phyloP scores from a whole-genome alignment of 1,140 invertebrate species.

The Drosophila kepulauana region DNA sequence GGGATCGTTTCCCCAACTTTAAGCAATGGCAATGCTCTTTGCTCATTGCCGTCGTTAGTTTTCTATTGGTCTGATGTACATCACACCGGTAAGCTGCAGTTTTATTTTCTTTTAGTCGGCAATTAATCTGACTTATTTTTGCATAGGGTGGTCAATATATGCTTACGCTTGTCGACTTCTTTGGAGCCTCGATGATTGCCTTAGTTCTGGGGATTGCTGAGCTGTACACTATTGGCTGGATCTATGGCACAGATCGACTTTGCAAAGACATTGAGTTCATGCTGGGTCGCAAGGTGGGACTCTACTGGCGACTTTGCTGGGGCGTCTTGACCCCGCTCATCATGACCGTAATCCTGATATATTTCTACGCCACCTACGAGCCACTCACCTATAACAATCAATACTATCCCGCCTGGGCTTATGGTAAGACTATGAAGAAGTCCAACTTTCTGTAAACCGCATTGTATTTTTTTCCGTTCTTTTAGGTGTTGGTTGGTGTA shows the following conservation, averaged over 20 bases:
- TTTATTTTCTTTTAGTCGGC: neutral
- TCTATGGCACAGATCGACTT: conserved; percentile 90
- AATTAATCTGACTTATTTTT: neutral
- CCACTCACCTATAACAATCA: conserved; percentile 86
- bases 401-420: conserved; percentile 85
- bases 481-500: conserved; percentile 86
- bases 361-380: conserved; percentile 87
- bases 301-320: conserved; percentile 94
- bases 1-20: conserved; percentile 89
- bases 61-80: conserved; percentile 90
- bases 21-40: conserved; percentile 87
- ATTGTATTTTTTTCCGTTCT: neutral
- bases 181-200: conserved; percentile 90
- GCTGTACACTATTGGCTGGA: conserved; percentile 88
- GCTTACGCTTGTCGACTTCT: conserved; percentile 91
- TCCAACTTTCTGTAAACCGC: neutral
- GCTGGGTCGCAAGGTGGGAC: conserved; percentile 89
- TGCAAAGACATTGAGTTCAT: conserved; percentile 89
- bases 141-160: conserved; percentile 92
- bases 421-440: conserved; percentile 76
- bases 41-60: conserved; percentile 87
- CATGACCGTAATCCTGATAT: conserved; percentile 89
- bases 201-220: conserved; percentile 89
- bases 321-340: conserved; percentile 90
- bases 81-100: conserved; percentile 89